Percentiles rank a stretch among this genome's conserved stretches.
Conservation (phyloP, 1,140 invertebrate species). For the Notospermus geniculatus region DNA sequence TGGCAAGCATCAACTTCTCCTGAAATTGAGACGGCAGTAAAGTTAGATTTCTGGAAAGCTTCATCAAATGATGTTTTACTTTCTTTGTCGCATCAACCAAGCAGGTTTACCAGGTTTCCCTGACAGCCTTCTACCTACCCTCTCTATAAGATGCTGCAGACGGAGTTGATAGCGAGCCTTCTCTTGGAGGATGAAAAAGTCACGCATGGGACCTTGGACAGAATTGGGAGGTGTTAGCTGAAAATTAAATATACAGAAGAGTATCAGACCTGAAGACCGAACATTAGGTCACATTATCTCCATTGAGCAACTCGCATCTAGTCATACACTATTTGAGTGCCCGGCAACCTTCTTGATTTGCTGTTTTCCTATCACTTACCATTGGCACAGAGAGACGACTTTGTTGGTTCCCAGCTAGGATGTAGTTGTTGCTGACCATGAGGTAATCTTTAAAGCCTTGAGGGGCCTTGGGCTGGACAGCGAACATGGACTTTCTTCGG, state of each 20-base stretch:
- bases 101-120: too few species aligned
- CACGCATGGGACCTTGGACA: constrained; percentile 72
- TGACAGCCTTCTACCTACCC: constrained; percentile 60
- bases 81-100: too few species aligned
- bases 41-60: background rate
- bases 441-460: constrained; percentile 95
- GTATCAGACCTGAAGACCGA: too few species aligned
- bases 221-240: constrained; percentile 71
- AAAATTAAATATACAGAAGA: constrained; percentile 23
- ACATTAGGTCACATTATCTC: too few species aligned
- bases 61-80: too few species aligned
- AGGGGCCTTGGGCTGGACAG: constrained; percentile 89
- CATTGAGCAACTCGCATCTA: too few species aligned
- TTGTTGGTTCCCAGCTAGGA: constrained; percentile 77
- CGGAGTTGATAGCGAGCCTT: constrained; percentile 75
- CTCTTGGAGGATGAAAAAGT: constrained; percentile 84
- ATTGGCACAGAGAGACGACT: constrained; percentile 69
- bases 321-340: too few species aligned
- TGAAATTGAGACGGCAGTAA: constrained; percentile 32
- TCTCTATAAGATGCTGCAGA: constrained; percentile 87
- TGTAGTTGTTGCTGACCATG: constrained; percentile 90
- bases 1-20: constrained; percentile 88
- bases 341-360: too few species aligned
- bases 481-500: constrained; percentile 75
- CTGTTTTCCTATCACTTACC: constrained; percentile 32